phyloP scores from a whole-genome alignment of 2,113 vertebrate genomes.

The Ptyas mucosa region DNA sequence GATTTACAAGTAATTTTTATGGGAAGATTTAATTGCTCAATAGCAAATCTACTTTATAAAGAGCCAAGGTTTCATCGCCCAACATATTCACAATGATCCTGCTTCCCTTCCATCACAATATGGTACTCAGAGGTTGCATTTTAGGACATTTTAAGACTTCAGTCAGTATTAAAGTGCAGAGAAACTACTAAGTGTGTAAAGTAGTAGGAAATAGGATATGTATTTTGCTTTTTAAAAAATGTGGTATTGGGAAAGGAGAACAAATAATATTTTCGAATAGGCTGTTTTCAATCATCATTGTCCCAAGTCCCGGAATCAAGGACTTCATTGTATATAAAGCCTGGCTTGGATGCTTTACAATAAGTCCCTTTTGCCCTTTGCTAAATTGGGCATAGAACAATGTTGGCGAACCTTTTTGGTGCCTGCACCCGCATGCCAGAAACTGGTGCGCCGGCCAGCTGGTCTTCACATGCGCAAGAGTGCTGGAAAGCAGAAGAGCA shows the following conservation, averaged over 20 bases:
- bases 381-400: no score
- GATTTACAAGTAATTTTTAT: background rate
- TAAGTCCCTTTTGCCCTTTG: background rate
- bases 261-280: constrained; percentile 11
- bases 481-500: no score
- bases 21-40: background rate
- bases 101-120: background rate
- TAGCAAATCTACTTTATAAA: background rate
- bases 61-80: background rate
- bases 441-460: no score
- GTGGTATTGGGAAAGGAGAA: constrained; percentile 12
- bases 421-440: no score
- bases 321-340: constrained; percentile 23
- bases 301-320: constrained; percentile 38
- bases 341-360: constrained; percentile 6
- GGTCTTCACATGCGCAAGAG: no score
- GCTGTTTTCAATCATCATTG: constrained; percentile 40
- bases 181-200: background rate
- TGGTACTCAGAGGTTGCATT: background rate
- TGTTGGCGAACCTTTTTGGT: no score
- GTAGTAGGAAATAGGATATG: background rate
- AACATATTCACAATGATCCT: background rate
- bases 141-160: background rate
- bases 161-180: background rate
- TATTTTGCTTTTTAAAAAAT: background rate